Evolutionary conservation across 1,140 invertebrate species (phyloP).

Genomic region (Ceratosolen fusciceps): DNA sequence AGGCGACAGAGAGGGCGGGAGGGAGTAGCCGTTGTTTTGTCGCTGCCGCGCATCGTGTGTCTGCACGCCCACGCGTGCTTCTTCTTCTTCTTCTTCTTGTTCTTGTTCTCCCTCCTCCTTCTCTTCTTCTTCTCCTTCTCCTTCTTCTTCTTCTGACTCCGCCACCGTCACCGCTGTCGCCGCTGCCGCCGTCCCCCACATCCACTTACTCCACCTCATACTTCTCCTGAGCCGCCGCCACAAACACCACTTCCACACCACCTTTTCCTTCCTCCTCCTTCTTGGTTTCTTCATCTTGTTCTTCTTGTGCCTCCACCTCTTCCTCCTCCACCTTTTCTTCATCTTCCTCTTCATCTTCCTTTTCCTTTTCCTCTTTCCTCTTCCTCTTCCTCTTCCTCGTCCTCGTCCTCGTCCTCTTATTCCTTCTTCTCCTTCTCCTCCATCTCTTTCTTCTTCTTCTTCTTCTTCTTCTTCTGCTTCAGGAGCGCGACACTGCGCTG

Average conservation of each 20-base stretch:
- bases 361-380: neutral
- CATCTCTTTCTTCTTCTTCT: neutral
- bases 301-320: constrained; percentile 24
- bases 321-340: constrained; percentile 4
- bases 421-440: neutral
- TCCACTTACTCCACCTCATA: no score
- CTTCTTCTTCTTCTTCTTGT: constrained; percentile 7
- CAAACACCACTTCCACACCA: no score
- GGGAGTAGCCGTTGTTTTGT: constrained; percentile 8
- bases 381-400: neutral
- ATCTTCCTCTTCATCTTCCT: neutral
- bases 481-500: constrained; percentile 14
- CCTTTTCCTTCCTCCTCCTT: neutral
- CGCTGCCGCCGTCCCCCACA: no score
- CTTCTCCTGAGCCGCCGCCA: no score
- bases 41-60: constrained; percentile 21
- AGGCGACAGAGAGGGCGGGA: neutral
- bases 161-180: no score
- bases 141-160: neutral
- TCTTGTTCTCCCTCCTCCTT: neutral
- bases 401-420: neutral
- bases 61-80: constrained; percentile 31
- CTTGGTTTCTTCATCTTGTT: neutral
- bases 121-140: neutral
- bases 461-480: neutral